phyloP scores from a whole-genome alignment of 2,113 vertebrate species.

The Thermophis baileyi region DNA sequence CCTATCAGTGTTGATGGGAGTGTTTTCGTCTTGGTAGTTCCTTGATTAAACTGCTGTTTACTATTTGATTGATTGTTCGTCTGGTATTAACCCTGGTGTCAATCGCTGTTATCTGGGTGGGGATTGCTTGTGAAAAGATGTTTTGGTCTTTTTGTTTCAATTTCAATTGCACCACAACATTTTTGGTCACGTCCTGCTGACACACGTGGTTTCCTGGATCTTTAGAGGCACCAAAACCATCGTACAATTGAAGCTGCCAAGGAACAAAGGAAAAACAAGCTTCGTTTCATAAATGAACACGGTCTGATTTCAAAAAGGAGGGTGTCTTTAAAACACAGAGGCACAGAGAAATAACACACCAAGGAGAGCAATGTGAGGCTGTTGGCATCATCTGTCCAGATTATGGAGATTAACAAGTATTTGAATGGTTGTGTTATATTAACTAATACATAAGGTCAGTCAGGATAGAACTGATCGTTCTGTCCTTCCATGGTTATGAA shows the following conservation, averaged over 20 bases:
- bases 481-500: slow-evolving; percentile 1
- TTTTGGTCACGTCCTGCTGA: not conserved
- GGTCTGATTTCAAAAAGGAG: slow-evolving; percentile 17
- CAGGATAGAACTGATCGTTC: slow-evolving; percentile 20
- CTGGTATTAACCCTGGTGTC: not conserved
- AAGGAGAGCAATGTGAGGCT: slow-evolving; percentile 46
- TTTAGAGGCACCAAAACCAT: not conserved
- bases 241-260: not conserved
- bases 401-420: slow-evolving; percentile 60
- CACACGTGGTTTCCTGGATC: not conserved
- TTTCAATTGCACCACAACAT: not conserved
- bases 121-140: not conserved
- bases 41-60: not conserved
- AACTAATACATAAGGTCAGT: slow-evolving; percentile 43
- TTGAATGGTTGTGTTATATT: slow-evolving; percentile 46
- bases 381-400: slow-evolving; percentile 51
- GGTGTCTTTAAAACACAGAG: slow-evolving; percentile 18
- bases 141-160: not conserved
- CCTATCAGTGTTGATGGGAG: too few relatives aligned
- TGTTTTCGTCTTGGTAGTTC: not conserved
- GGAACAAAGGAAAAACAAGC: not conserved
- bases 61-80: not conserved
- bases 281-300: slow-evolving; percentile 17
- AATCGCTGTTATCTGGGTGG: not conserved
- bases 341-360: slow-evolving; percentile 22